A percentile compares a stretch with the other conserved stretches of the same genome.
These are phyloP conservation scores for Paramisgurnus dabryanus DNA, from an alignment of 2,113 vertebrate species.

Conservation along the genomic window DNA sequence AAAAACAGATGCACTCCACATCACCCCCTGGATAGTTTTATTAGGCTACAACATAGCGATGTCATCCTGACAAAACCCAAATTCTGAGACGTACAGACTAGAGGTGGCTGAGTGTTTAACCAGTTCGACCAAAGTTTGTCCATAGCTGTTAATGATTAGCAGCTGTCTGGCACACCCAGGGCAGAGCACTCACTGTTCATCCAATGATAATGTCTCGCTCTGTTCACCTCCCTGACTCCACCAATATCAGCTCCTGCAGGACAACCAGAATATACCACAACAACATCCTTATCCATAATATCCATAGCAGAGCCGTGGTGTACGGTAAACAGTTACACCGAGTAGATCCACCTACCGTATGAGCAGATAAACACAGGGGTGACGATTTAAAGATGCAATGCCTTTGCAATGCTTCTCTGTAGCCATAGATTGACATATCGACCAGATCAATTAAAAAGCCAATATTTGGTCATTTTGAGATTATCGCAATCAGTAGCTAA, in stretches of 20 bases:
- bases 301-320: conserved; percentile 24
- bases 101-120: conserved; percentile 46
- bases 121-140: conserved; percentile 58
- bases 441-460: neutral
- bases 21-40: neutral
- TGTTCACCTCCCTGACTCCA: conserved; percentile 41
- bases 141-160: conserved; percentile 57
- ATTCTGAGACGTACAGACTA: conserved; percentile 11
- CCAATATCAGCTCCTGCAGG: conserved; percentile 23
- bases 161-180: conserved; percentile 52
- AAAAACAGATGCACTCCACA: conserved; percentile 49
- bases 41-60: conserved; percentile 29
- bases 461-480: neutral
- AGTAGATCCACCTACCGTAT: too few relatives aligned
- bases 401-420: neutral
- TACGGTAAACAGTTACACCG: neutral
- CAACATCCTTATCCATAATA: neutral
- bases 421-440: neutral
- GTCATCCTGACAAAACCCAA: conserved; percentile 44
- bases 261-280: conserved; percentile 6
- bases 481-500: neutral
- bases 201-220: conserved; percentile 44
- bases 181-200: conserved; percentile 26
- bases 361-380: too few relatives aligned
- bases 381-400: neutral